These are phyloP conservation scores for Podiceps cristatus DNA, from an alignment of 2,113 vertebrate species.

Conservation along the genomic window DNA sequence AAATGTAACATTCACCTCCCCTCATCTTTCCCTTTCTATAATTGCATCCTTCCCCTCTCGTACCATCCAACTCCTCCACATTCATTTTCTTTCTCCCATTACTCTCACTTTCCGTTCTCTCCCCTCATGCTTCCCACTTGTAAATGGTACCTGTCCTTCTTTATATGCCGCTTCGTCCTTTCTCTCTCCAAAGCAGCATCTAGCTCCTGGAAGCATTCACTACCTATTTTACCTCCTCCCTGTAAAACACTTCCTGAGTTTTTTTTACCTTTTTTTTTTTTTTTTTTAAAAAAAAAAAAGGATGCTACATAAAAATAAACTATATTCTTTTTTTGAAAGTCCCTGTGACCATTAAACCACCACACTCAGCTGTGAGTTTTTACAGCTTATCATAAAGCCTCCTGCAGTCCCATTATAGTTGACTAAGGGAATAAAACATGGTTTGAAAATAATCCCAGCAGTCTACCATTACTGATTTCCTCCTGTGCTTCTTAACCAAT, in stretches of 20 bases:
- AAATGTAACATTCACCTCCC: background rate
- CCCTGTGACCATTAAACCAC: constrained; percentile 36
- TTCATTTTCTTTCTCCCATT: background rate
- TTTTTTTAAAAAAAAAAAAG: background rate
- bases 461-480: background rate
- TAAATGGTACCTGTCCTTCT: background rate
- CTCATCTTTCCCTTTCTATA: background rate
- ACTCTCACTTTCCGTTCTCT: constrained; percentile 19
- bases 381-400: constrained; percentile 66
- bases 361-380: constrained; percentile 38
- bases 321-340: constrained; percentile 22
- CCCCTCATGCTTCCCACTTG: background rate
- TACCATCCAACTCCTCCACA: background rate
- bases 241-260: background rate
- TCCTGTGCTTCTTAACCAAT: background rate
- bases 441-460: constrained; percentile 31
- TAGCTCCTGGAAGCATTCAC: background rate
- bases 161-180: background rate
- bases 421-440: constrained; percentile 47
- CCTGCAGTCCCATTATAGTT: constrained; percentile 52
- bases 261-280: background rate
- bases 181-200: background rate
- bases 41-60: background rate
- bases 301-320: constrained; percentile 63
- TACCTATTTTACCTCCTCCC: background rate